Evolutionary conservation across 2,888 invertebrate species (phyloP), one percentile per base, ranked within the genome.

Genomic region (Epistrophella euchroma): DNA sequence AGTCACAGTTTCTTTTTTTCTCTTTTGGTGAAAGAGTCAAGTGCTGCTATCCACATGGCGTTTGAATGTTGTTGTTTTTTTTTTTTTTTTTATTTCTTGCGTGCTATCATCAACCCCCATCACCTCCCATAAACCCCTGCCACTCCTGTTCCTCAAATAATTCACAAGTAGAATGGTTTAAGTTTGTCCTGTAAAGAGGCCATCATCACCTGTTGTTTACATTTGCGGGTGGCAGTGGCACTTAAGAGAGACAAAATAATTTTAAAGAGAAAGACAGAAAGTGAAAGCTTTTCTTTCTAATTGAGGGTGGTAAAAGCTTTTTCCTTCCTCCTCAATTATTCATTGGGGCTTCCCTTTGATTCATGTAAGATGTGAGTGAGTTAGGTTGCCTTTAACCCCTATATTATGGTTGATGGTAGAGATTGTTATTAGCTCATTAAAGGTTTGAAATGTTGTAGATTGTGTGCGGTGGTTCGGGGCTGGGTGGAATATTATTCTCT

Each of bases 151-250:
- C 17, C 9, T 3, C 32, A 6, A 7, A 28, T 22, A 25, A 50
- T 13, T 28, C 7, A 10, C 2, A 10, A 37, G 25, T 68, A 37
- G 40, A 56, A 76, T 58, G 37, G 56, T 56, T 79, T 58, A 35
- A 35, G 55, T 74, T 74, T 73, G 62, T 70, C 76, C 73, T 62
- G 43, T 70, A 37, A 35, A 47, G 52, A 74, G 72, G 80, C 22
- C 73, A 85, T 76, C 85, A 80, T 45, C 52, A 68, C 85, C 85
- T 85, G 85, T 85, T 85, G 85, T 85, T 85, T 81, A 80, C 80
- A 72, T 81, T 37, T 85, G 62, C 72, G 76, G 73, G 47, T 72
- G 76, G 73, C 43, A 25, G 47, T 72, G 76, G 73, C 43, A 25
- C 32, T 71, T 70, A 85, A 85, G 85, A 81, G 85, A 80, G 22